Evolutionary conservation across 2,888 invertebrate genomes (phyloP), one percentile per base, ranked within the genome.

Genomic region (Spodoptera littoralis): DNA sequence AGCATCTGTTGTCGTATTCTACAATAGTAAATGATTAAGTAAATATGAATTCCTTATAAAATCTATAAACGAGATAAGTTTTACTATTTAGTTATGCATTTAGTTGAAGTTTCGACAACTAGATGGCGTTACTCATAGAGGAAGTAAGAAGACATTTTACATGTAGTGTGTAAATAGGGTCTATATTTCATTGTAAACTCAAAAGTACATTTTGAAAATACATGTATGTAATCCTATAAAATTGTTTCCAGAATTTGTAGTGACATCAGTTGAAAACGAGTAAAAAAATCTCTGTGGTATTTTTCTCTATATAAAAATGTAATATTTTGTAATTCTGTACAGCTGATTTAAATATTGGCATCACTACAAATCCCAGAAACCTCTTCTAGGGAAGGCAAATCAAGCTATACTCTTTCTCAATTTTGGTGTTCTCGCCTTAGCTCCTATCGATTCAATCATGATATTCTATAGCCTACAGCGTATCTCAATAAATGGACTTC

Each of bases 81-180:
- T 36, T 9, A 6, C 9, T 36, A 36, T 36, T 36, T 36, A 6
- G 9, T 6, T 36, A 36, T 8, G 6, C 6, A 36, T 9, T 36
- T 36, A 36, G 6, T 36, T 36, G 36, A 6, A 36, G 36, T 36
- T 36, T 36, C 36, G 36, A 5, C 36, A 4, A 57, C 59, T 56
- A 72, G 65, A 75, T 75, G 56, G 53, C 70, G 56, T 46, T 22
- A 63, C 27, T 11, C 9, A 11, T 18, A 12, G 43, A 54, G 9
- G 57, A 70, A 73, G 70, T 73, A 70, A 70, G 70, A 71, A 71
- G 58, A 70, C 45, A 11, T 56, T 22, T 53, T 8, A 36, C 12
- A 12, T 5, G 5, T 11, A 11, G 22, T 6, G 11, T 11, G 18
- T 11, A 51, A 56, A 49, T 49, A 67, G 43, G 46, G n/a, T 13